Base-by-base conservation (phyloP, 2,113 vertebrate genomes). In the Semnornis frantzii region DNA sequence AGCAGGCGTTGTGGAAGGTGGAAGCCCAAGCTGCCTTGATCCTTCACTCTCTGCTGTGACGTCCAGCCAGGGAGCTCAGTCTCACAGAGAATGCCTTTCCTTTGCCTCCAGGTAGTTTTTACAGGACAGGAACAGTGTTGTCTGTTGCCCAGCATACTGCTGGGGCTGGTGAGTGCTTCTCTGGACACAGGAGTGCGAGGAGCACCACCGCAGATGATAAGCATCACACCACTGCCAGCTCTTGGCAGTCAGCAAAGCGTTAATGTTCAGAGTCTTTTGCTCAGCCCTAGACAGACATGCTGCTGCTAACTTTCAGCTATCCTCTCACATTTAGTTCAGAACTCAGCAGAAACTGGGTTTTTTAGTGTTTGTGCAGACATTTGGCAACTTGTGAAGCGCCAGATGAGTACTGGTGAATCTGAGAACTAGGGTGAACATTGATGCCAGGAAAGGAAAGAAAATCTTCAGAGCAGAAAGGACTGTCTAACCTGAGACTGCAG, bases 361-460 rank as follows among this genome's bases (percentile, higher is more conserved):
- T 89, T 58, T 65, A 87, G 60, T 37, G 57, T 91, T 78, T 37
- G 82, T 93, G 69, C 3, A 91, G 94, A 96, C 96, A 91, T 95
- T 91, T 96, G 96, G 93, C 90, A 95, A 68, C 60, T 74, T 93
- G 94, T 62, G 85, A 96, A 92, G 80, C 85, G 69, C 95, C 95
- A 92, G 92, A 83, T 92, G 80, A 93, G 76, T 6, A 14, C 69
- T 71, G 88, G 90, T 78, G 90, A 62, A 86, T 94, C 21, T 78
- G 93, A 96, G 90, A 96, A 88, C 21, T 33, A 37, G 82, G 90
- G 82, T 93, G 92, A 96, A 23, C 1, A 0, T 77, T 90, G 74
- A 58, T 95, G 90, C 86, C 80, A 71, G 62, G 73, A 37, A 90
- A 81, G 76, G 87, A 68, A 64, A 73, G 82, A 90, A 90, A 91